Percentiles rank a stretch among this genome's conserved stretches.
These are phyloP conservation scores for Cryptoprocta ferox DNA, from an alignment of 2,797 vertebrate genomes.

Conservation along the genomic window DNA sequence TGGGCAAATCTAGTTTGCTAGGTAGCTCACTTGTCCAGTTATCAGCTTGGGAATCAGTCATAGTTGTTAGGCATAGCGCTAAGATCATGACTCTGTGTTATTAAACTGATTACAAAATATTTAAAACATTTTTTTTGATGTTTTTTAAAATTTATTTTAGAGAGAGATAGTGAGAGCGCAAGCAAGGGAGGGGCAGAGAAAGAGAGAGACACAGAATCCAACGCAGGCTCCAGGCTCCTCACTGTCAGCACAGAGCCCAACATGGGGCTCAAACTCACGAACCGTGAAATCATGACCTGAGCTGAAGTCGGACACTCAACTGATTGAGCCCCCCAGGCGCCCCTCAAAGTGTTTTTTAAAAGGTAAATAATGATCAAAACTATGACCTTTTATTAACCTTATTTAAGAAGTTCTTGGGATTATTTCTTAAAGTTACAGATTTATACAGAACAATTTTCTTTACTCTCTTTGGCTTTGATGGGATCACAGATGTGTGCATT, in stretches of 20 bases:
- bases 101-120: background rate
- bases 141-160: background rate
- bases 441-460: background rate
- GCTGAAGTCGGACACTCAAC: no score
- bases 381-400: background rate
- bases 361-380: background rate
- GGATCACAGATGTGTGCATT: background rate
- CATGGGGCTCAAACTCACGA: no score
- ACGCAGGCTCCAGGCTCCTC: no score
- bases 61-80: background rate
- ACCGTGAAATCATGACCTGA: no score
- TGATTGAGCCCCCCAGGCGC: no score
- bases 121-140: background rate
- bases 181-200: no score
- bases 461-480: conserved; percentile 5
- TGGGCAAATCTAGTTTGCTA: background rate
- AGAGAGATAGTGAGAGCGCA: no score
- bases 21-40: background rate
- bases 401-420: background rate
- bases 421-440: background rate
- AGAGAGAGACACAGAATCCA: no score
- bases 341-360: background rate
- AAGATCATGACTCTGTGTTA: background rate
- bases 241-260: no score
- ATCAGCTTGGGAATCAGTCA: background rate